Evolutionary conservation across 2,888 invertebrate species (phyloP).

Genomic region (Sycophila texana): DNA sequence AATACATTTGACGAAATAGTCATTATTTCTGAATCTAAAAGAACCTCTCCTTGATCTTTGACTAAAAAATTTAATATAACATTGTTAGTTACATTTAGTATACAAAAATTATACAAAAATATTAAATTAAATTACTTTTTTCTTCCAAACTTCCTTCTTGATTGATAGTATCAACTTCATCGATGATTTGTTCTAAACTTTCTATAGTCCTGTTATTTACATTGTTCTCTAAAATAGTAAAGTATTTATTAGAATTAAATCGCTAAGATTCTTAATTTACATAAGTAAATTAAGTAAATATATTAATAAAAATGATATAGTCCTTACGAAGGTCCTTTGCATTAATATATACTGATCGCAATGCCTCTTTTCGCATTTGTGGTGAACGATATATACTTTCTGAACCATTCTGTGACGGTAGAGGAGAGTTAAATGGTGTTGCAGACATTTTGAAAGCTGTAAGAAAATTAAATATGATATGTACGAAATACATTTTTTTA

Average conservation of each 20-base stretch:
- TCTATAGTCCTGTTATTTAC: slow-evolving; percentile 59
- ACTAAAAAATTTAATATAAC: slow-evolving; percentile 54
- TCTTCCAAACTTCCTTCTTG: slow-evolving; percentile 64
- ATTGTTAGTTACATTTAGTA: slow-evolving; percentile 4
- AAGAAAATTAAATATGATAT: not conserved
- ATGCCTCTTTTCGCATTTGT: slow-evolving; percentile 61
- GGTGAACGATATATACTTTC: slow-evolving; percentile 57
- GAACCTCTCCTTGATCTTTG: slow-evolving; percentile 66
- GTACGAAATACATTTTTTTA: too few species aligned
- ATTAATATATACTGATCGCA: slow-evolving; percentile 59
- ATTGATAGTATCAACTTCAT: slow-evolving; percentile 65
- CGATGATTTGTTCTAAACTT: slow-evolving; percentile 63
- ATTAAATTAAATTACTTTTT: slow-evolving; percentile 62
- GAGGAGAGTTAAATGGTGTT: not conserved
- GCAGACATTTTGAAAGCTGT: slow-evolving; percentile 21
- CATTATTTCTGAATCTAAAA: slow-evolving; percentile 71
- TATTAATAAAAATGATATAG: not conserved
- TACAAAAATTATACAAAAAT: slow-evolving; percentile 10
- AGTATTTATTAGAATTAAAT: too few species aligned
- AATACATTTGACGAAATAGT: slow-evolving; percentile 68
- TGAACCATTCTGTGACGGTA: slow-evolving; percentile 15
- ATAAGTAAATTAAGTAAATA: slow-evolving; percentile 12
- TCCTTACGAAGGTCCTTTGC: slow-evolving; percentile 64
- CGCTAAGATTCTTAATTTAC: not conserved
- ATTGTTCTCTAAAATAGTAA: slow-evolving; percentile 62